Evolutionary conservation across 2,113 vertebrate species (phyloP).

Genomic region (Halichoerus grypus): DNA sequence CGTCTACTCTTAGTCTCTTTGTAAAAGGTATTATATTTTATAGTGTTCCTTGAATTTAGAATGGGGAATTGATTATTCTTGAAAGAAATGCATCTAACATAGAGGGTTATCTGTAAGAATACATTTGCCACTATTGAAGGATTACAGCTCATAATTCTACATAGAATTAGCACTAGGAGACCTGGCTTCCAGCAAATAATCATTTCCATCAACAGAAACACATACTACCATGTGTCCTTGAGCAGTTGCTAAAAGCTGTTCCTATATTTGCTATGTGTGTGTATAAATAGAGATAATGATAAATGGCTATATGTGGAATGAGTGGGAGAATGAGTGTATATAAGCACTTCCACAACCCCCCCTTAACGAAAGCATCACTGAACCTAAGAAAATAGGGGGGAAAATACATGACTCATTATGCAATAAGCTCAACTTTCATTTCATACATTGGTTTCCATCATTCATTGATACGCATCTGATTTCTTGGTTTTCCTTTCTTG

Average conservation of each 20-base stretch:
- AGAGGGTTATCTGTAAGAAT: slow-evolving; percentile 64
- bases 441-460: neutral
- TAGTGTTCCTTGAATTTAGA: neutral
- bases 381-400: neutral
- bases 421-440: neutral
- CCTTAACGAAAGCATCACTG: neutral
- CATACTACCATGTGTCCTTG: neutral
- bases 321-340: neutral
- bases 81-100: slow-evolving; percentile 1
- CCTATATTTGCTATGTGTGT: neutral
- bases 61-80: slow-evolving; percentile 50
- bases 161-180: slow-evolving; percentile 64
- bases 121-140: slow-evolving; percentile 73
- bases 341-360: neutral
- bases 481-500: slow-evolving; percentile 7
- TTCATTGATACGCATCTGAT: neutral
- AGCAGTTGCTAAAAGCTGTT: slow-evolving; percentile 7
- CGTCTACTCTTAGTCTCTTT: neutral
- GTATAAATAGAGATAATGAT: neutral
- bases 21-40: neutral
- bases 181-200: slow-evolving; percentile 61
- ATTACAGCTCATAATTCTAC: slow-evolving; percentile 73
- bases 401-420: neutral
- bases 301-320: neutral
- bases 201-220: slow-evolving; percentile 50